Evolutionary conservation across 2,888 invertebrate genomes (phyloP), one percentile per base, ranked within the genome.

Genomic region (Mythimna vitellina): DNA sequence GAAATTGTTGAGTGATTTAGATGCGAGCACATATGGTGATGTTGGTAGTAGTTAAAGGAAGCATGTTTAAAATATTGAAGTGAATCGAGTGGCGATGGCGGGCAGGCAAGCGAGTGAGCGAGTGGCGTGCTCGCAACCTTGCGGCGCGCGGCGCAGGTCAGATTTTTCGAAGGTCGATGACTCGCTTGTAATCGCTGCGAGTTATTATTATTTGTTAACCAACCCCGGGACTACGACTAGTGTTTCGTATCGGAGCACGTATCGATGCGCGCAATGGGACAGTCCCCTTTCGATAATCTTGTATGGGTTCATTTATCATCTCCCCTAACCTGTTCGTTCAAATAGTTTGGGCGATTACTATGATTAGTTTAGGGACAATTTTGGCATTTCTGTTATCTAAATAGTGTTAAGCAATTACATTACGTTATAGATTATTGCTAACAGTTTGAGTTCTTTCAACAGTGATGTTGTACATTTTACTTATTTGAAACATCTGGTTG

Each of bases 101-200:
- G 82, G 70, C 79, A 60, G 58, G 74, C 78, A 64, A 76, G 71
- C 73, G 76, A 64, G 76, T 46, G 66, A 60, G 58, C 60, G 69
- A 73, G 76, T 51, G 76, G 73, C 70, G 76, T 75, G 89, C 88
- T 90, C 90, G 92, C 94, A 95, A 95, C 95, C 95, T 95, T 95
- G 95, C 91, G 90, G 88, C 90, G 92, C 90, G 90, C 92, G 88
- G 91, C 93, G 93, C 95, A 95, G 95, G 95, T 95, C 95, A 95
- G 94, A 96, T 95, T 92, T 96, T 96, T 95, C 93, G 95, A 96
- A 96, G 96, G 96, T 96, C 96, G 94, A 93, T 96, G 96, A 96
- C 96, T 95, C 91, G 93, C 84, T 85, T 88, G 90, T 93, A 93
- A 93, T 94, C 92, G 93, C 87, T 88, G 78, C 91, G 89, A 91